phyloP scores from a whole-genome alignment of 2,888 invertebrate genomes.

The Julus scanicus region DNA sequence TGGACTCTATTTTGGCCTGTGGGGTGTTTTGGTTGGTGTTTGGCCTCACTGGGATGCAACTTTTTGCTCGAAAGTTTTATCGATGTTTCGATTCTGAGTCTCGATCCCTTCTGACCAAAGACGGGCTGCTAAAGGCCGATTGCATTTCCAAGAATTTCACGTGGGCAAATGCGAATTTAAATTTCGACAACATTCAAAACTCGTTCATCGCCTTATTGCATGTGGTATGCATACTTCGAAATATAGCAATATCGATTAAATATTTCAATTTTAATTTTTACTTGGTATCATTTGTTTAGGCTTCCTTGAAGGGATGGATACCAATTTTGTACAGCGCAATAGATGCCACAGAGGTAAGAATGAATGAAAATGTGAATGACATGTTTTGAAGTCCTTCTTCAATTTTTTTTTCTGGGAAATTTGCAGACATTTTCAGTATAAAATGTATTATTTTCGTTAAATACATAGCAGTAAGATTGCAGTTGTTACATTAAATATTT shows the following conservation, averaged over 20 bases:
- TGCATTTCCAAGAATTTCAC: conserved; percentile 29
- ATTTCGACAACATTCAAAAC: conserved; percentile 46
- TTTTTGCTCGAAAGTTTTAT: conserved; percentile 38
- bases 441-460: no score
- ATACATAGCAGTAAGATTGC: no score
- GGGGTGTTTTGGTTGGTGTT: conserved; percentile 39
- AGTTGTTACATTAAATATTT: no score
- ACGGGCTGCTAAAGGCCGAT: not conserved
- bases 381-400: not conserved
- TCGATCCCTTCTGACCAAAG: not conserved
- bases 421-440: not conserved
- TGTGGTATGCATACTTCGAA: not conserved
- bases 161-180: conserved; percentile 11
- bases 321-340: not conserved
- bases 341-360: not conserved
- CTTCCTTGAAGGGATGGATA: not conserved
- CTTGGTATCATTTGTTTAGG: not conserved
- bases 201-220: conserved; percentile 48
- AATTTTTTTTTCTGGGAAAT: no score
- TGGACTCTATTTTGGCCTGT: conserved; percentile 38
- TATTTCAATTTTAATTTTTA: not conserved
- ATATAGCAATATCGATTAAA: not conserved
- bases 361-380: not conserved
- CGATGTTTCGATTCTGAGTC: conserved; percentile 17
- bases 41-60: conserved; percentile 36